phyloP scores from a whole-genome alignment of 2,888 invertebrate genomes.

The Bugula neritina region DNA sequence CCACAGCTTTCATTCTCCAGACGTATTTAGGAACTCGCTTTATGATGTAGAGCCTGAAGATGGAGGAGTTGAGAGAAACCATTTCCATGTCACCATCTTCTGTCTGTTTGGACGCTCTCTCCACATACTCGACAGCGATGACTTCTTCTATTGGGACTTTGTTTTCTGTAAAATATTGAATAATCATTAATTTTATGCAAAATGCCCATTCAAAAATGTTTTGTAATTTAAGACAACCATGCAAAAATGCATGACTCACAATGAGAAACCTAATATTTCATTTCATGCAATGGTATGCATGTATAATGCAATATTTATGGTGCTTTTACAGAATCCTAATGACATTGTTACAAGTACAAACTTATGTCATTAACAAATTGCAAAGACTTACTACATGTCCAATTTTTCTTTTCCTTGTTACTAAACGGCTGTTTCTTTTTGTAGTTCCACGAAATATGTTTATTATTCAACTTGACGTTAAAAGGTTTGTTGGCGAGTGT shows the following conservation, averaged over 20 bases:
- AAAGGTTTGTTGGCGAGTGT: conserved; percentile 20
- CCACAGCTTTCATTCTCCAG: conserved; percentile 42
- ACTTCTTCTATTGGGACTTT: conserved; percentile 15
- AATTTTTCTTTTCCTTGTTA: neutral
- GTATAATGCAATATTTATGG: too few species aligned
- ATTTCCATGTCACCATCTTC: conserved; percentile 35
- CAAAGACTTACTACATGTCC: conserved; percentile 12
- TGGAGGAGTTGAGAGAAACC: conserved; percentile 36
- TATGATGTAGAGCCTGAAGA: conserved; percentile 40
- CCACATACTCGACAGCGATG: conserved; percentile 10
- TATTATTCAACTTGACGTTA: conserved; percentile 4
- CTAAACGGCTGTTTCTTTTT: conserved; percentile 16
- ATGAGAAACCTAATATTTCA: too few species aligned
- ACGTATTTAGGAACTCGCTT: conserved; percentile 38
- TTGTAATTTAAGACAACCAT: too few species aligned
- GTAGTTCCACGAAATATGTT: conserved; percentile 14
- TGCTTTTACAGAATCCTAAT: too few species aligned
- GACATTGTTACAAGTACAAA: too few species aligned
- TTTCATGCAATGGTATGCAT: too few species aligned
- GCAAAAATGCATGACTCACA: too few species aligned
- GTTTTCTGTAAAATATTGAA: conserved; percentile 12
- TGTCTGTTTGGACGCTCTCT: neutral
- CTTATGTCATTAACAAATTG: too few species aligned
- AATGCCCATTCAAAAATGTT: too few species aligned
- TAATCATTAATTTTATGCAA: too few species aligned